A percentile compares a stretch with the other conserved stretches of the same genome.
These are phyloP conservation scores for Radopholus similis DNA, from an alignment of 1,140 invertebrate genomes.

Conservation along the genomic window DNA sequence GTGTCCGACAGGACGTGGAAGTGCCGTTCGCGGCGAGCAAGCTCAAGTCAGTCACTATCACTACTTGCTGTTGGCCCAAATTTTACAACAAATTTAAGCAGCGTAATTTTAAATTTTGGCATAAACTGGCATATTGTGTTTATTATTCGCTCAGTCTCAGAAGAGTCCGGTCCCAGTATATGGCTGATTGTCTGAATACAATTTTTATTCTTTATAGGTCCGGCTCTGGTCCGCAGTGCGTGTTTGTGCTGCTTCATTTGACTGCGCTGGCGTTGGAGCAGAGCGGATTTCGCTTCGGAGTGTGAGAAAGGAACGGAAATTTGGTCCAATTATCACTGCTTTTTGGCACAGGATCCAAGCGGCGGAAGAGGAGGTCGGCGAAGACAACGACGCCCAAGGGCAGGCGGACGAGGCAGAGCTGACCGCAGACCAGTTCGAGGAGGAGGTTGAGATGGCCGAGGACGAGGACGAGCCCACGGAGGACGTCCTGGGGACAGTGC, in stretches of 20 bases:
- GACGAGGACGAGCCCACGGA: neutral
- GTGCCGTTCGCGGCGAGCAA: neutral
- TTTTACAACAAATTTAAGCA: too few relatives aligned
- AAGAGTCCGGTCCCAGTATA: too few relatives aligned
- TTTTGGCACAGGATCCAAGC: slow-evolving; percentile 4
- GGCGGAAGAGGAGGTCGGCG: neutral
- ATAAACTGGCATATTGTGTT: too few relatives aligned
- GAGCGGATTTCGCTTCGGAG: neutral
- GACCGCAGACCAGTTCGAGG: slow-evolving; percentile 3
- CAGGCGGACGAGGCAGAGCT: slow-evolving; percentile 8
- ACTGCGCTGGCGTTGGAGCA: neutral
- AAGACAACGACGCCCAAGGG: neutral
- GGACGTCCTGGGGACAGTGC: neutral
- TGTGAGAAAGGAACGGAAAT: neutral
- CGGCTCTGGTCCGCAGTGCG: neutral
- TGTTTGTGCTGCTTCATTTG: slow-evolving; percentile 8
- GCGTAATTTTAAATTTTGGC: too few relatives aligned
- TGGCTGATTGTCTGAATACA: too few relatives aligned
- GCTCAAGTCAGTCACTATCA: neutral
- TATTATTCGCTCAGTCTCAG: too few relatives aligned
- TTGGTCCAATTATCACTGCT: neutral
- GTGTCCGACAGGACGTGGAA: neutral
- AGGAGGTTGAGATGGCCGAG: slow-evolving; percentile 13
- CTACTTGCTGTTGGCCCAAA: too few relatives aligned
- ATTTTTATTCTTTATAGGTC: neutral